Evolutionary conservation across 2,113 vertebrate species (phyloP).

Genomic region (Gallinago media): DNA sequence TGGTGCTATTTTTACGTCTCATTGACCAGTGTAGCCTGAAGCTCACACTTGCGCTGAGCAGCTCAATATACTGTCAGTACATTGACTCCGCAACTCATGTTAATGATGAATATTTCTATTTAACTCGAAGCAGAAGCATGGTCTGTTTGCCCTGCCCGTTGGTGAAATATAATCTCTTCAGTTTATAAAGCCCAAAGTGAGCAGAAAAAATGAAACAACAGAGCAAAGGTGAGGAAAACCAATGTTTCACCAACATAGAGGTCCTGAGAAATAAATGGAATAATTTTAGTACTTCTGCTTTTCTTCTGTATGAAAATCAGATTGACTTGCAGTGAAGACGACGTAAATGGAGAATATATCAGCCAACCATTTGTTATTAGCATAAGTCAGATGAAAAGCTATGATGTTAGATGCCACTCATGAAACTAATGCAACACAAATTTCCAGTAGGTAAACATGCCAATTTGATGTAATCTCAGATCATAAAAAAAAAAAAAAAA

Average conservation of each 20-base stretch:
- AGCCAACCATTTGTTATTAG: background rate
- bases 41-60: background rate
- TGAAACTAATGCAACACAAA: background rate
- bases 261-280: background rate
- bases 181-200: background rate
- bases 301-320: background rate
- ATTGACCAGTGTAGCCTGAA: slow-evolving; percentile 17
- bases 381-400: background rate
- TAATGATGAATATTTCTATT: slow-evolving; percentile 8
- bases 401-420: background rate
- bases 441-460: background rate
- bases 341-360: background rate
- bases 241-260: background rate
- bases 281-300: background rate
- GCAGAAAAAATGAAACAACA: background rate
- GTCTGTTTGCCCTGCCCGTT: background rate
- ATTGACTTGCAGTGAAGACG: background rate
- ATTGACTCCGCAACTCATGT: background rate
- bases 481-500: background rate
- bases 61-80: background rate
- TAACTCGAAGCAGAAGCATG: background rate
- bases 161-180: background rate
- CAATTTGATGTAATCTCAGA: background rate
- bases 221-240: background rate
- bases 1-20: slow-evolving; percentile 49